These are phyloP conservation scores for Tachina fera DNA, from an alignment of 2,888 invertebrate species.

Conservation along the genomic window DNA sequence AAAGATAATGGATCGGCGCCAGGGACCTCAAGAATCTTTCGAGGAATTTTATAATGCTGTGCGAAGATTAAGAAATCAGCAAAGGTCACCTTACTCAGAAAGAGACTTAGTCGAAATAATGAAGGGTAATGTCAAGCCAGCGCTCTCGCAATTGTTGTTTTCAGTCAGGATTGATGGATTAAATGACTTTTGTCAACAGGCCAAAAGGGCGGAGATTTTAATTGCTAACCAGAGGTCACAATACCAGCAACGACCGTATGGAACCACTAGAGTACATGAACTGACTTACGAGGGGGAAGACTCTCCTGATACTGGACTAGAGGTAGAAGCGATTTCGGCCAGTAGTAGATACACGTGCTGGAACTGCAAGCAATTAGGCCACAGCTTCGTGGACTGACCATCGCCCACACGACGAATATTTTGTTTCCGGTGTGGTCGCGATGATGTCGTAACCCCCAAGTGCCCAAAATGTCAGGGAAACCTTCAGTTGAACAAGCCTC, in stretches of 20 bases:
- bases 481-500: neutral
- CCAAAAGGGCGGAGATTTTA: constrained; percentile 3
- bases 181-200: constrained; percentile 23
- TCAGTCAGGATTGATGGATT: neutral
- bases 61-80: constrained; percentile 11
- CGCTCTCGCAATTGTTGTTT: constrained; percentile 4
- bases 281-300: neutral
- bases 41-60: constrained; percentile 20
- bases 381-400: neutral
- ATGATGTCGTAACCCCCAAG: neutral
- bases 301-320: neutral
- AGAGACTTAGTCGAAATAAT: constrained; percentile 21
- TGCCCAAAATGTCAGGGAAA: constrained; percentile 49
- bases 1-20: neutral
- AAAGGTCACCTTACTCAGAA: constrained; percentile 6
- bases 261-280: neutral
- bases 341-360: neutral
- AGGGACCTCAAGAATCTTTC: neutral
- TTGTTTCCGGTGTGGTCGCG: neutral
- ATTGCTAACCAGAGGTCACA: neutral
- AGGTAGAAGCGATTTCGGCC: neutral
- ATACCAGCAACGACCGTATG: neutral
- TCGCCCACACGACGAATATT: neutral
- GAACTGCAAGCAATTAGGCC: neutral
- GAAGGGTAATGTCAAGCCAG: constrained; percentile 25